These are phyloP conservation scores for Syrphus vitripennis DNA, from an alignment of 2,888 invertebrate genomes.

Conservation along the genomic window DNA sequence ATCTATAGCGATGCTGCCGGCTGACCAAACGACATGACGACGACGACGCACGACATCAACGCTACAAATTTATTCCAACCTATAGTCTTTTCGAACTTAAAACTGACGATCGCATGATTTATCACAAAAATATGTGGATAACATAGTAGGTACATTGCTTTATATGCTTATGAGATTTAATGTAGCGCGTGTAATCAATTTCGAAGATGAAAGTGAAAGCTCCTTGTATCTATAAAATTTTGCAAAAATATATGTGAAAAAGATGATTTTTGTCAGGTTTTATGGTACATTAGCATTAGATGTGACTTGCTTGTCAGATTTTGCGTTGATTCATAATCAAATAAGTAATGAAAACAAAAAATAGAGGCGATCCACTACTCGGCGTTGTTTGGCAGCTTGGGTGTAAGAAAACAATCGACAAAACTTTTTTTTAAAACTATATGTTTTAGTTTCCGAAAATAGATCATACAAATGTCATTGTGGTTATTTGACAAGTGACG, in stretches of 20 bases:
- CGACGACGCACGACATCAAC: conserved; percentile 19
- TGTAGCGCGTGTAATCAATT: conserved; percentile 67
- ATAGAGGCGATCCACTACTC: conserved; percentile 9
- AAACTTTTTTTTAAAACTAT: conserved; percentile 1
- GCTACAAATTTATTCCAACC: conserved; percentile 13
- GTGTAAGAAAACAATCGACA: neutral
- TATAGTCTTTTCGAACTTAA: conserved; percentile 9
- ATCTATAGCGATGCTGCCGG: neutral
- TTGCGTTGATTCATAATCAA: conserved; percentile 27
- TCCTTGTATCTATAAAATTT: neutral
- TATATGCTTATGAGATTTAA: conserved; percentile 49
- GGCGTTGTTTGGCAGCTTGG: neutral
- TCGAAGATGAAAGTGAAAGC: conserved; percentile 64
- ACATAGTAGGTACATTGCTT: neutral
- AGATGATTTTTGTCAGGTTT: conserved; percentile 7
- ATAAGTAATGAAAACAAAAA: conserved; percentile 10
- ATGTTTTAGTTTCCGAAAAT: neutral
- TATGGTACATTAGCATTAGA: conserved; percentile 48
- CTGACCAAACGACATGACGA: neutral
- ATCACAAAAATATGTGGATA: conserved; percentile 33
- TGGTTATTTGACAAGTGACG: conserved; percentile 12
- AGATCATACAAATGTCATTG: neutral
- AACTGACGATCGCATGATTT: conserved; percentile 66
- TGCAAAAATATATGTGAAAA: neutral
- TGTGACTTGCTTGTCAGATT: conserved; percentile 57